A percentile compares a stretch with the other conserved stretches of the same genome.
Conservation (phyloP, 2,888 invertebrate species). For the Dryobotodes eremita region DNA sequence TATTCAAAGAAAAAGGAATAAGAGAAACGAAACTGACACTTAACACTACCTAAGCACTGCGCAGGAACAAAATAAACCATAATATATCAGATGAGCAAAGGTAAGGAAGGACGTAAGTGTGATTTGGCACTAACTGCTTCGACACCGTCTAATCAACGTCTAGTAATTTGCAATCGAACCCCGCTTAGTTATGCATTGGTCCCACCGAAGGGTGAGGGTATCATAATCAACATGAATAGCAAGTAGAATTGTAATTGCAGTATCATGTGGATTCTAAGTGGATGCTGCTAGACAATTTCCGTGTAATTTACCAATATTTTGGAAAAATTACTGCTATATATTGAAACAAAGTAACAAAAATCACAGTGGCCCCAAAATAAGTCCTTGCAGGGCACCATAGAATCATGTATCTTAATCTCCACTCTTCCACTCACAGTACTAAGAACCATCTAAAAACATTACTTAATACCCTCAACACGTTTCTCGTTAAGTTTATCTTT, state of each 20-base stretch:
- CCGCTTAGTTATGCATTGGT: slow-evolving; percentile 56
- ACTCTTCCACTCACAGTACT: slow-evolving; percentile 21
- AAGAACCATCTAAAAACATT: slow-evolving; percentile 57
- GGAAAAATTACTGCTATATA: background rate
- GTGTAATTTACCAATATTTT: background rate
- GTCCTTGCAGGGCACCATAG: slow-evolving; percentile 12
- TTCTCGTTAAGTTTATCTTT: slow-evolving; percentile 65
- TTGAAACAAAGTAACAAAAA: slow-evolving; percentile 1
- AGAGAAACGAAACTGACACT: background rate
- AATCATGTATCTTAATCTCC: slow-evolving; percentile 23
- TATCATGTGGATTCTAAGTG: slow-evolving; percentile 27
- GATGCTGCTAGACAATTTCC: background rate
- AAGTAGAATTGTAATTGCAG: slow-evolving; percentile 43
- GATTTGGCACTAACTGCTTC: background rate
- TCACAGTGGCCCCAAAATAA: background rate
- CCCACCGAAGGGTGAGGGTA: slow-evolving; percentile 16
- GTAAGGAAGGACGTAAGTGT: background rate
- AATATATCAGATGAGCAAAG: background rate
- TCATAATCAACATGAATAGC: slow-evolving; percentile 46
- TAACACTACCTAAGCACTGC: background rate
- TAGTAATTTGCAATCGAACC: slow-evolving; percentile 54
- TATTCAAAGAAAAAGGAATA: background rate
- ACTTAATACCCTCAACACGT: slow-evolving; percentile 69
- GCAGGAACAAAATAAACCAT: background rate
- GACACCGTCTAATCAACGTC: slow-evolving; percentile 30